Evolutionary conservation across 2,888 invertebrate species (phyloP), one percentile per base, ranked within the genome.

Genomic region (Ophion ventricosus): DNA sequence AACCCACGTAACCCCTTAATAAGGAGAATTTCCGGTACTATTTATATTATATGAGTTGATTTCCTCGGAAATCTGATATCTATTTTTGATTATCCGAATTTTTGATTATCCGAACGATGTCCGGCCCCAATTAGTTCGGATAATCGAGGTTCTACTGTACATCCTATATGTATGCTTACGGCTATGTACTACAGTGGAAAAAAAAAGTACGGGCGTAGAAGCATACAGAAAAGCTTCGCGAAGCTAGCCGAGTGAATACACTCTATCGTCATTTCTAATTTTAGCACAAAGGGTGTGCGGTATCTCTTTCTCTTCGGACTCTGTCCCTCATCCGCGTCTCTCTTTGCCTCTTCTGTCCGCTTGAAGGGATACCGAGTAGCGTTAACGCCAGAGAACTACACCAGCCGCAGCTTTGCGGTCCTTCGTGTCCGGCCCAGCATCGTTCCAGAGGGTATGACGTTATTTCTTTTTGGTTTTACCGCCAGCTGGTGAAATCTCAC

Each of bases 251-350:
- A 90, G 91, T 90, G 90, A 90, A 88, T 91, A 89, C 88, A 89
- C 89, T 89, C 88, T 88, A 88, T 90, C 91, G 91, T 91, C 91
- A 91, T 89, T 90, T 92, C 91, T 91, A 92, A 92, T 91, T 92
- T 92, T 92, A 92, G 91, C 91, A 91, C 92, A 92, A 92, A 92
- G 91, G 91, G 92, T 91, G 90, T 91, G 90, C 88, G 90, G 83
- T 88, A 85, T 83, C 82, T 77, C 67, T 69, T 77, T 83, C 77
- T 81, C 74, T n/a, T 17, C 59, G 25, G 25, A 23, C 29, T 64
- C 67, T 75, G 43, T 64, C 75, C 61, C 64, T 73, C 26, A 59
- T 63, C 20, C 14, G 29, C 73, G n/a, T 35, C 63, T 81, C 43
- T 76, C 54, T 86, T 67, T 76, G 59, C 67, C 74, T 77, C 61